These are phyloP conservation scores for Scaptomyza polygonia DNA, from an alignment of 2,888 invertebrate species.

Conservation along the genomic window DNA sequence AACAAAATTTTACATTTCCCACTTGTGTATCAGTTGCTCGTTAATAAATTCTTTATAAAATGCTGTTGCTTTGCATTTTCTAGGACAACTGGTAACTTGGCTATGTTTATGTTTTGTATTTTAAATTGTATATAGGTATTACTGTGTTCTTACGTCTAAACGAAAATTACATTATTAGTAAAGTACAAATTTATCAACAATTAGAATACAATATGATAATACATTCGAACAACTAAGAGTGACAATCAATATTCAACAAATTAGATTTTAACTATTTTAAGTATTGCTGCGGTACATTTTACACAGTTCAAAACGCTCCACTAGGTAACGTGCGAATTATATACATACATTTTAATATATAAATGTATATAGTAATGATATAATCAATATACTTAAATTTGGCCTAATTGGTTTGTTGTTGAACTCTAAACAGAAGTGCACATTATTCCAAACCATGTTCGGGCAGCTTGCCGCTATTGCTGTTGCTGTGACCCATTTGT, in stretches of 20 bases:
- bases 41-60: conserved; percentile 40
- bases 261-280: conserved; percentile 35
- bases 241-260: conserved; percentile 56
- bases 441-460: conserved; percentile 63
- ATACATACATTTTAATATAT: conserved; percentile 8
- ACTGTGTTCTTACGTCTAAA: conserved; percentile 45
- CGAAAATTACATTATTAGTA: conserved; percentile 51
- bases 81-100: conserved; percentile 45
- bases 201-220: conserved; percentile 51
- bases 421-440: conserved; percentile 27
- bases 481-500: conserved; percentile 64
- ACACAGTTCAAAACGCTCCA: conserved; percentile 34
- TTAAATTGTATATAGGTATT: conserved; percentile 16
- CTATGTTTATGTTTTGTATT: conserved; percentile 29
- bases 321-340: conserved; percentile 64
- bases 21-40: background rate
- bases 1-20: conserved; percentile 2
- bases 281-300: conserved; percentile 41
- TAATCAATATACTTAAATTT: conserved; percentile 67
- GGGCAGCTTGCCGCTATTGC: conserved; percentile 65
- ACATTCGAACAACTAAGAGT: conserved; percentile 56
- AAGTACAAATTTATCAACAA: conserved; percentile 62
- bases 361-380: conserved; percentile 46
- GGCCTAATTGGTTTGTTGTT: conserved; percentile 63
- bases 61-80: conserved; percentile 28